Evolutionary conservation across 2,888 invertebrate species (phyloP), one percentile per base, ranked within the genome.

Genomic region (Elmis aenea): DNA sequence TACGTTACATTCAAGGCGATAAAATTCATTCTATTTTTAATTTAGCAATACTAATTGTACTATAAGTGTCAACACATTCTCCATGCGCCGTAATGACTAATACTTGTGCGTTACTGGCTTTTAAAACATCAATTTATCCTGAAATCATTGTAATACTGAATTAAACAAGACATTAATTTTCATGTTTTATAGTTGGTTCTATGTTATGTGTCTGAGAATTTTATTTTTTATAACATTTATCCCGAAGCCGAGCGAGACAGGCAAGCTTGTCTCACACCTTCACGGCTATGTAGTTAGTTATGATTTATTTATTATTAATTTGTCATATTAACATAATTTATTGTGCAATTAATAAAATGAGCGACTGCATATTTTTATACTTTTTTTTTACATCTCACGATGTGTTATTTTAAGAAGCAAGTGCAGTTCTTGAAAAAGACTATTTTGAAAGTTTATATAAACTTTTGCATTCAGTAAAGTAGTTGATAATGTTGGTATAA

Each of bases 121-220:
- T n/a, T n/a, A n/a, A n/a, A n/a, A n/a, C n/a, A n/a, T n/a, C n/a
- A 27, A 31, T 31, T 33, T 33, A 26, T 13, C 25, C 26, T 26
- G 20, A 33, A 33, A 33, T 33, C 26, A 33, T 37, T 31, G 31
- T 31, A 20, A 26, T 21, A n/a, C 6, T 8, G 21, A 26, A 31
- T 37, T 37, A 37, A 37, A 31, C 36, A 28, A 32, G 26, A 10
- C 26, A 13, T 22, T 38, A 38, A 38, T 38, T 33, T 33, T 18
- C 33, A 38, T 33, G 27, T 4, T 30, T 35, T 35, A 28, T 29
- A 13, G n/a, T 14, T 4, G 6, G 4, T 13, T 11, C 20, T 10
- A 11, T 22, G 13, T 12, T 37, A 26, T 13, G 15, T 26, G 27
- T 32, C 38, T 33, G 32, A 26, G 32, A 38, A 38, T 32, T 27